Evolutionary conservation across 2,797 vertebrate species (phyloP).

Genomic region (Rousettus madagascariensis): DNA sequence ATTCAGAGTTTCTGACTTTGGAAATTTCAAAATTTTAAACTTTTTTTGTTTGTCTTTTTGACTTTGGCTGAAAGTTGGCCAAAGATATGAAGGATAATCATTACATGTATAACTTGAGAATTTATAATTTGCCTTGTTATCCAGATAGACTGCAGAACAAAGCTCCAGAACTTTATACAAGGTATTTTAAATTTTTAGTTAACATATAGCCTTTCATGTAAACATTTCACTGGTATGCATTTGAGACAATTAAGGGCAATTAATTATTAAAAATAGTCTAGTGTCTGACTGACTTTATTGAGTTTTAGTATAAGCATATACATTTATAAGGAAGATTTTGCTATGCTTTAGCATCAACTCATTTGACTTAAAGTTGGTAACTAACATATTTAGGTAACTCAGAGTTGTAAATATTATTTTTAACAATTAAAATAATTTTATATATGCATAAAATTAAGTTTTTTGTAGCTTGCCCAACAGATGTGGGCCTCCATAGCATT

Average conservation of each 20-base stretch:
- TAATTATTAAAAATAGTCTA: neutral
- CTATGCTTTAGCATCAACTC: neutral
- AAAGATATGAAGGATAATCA: neutral
- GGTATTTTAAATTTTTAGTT: neutral
- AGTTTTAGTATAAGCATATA: neutral
- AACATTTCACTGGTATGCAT: neutral
- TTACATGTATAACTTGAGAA: neutral
- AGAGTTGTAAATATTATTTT: neutral
- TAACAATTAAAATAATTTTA: neutral
- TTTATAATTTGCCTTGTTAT: neutral
- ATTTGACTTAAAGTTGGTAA: neutral
- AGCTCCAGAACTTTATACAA: neutral
- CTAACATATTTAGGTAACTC: neutral
- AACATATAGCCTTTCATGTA: neutral
- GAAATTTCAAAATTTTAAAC: neutral
- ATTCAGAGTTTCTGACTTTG: neutral
- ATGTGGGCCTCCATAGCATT: neutral
- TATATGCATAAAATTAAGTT: neutral
- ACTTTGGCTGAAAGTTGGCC: conserved; percentile 1
- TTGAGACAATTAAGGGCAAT: neutral
- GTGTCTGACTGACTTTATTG: neutral
- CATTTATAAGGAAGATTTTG: neutral
- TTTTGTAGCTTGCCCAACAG: neutral
- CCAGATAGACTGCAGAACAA: neutral
- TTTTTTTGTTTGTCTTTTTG: neutral